These are phyloP conservation scores for Microplitis deprimator DNA, from an alignment of 2,888 invertebrate species.

Conservation along the genomic window DNA sequence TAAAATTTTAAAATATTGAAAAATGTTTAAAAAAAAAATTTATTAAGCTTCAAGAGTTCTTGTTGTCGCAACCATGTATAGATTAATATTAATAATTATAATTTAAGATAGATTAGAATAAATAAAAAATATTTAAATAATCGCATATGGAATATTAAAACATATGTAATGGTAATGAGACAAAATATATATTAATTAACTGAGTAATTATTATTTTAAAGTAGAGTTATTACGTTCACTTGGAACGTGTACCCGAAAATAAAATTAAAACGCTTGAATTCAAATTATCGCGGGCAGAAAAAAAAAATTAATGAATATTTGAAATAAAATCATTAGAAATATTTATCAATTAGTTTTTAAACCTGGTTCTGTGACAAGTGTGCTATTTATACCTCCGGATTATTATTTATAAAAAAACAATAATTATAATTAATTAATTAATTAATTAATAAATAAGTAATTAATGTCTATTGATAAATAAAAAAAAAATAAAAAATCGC, in stretches of 20 bases:
- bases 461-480: conserved; percentile 46
- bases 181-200: conserved; percentile 5
- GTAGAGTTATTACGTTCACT: neutral
- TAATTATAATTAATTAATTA: conserved; percentile 57
- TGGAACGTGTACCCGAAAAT: neutral
- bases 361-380: conserved; percentile 51
- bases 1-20: neutral
- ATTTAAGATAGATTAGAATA: conserved; percentile 37
- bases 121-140: conserved; percentile 38
- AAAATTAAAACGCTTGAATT: neutral
- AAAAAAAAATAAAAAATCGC: neutral
- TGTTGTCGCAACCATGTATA: conserved; percentile 43
- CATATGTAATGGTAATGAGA: neutral
- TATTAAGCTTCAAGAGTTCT: conserved; percentile 28
- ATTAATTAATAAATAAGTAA: conserved; percentile 64
- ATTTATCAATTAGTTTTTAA: neutral
- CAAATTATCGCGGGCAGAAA: conserved; percentile 11
- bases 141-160: conserved; percentile 38
- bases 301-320: too few relatives aligned
- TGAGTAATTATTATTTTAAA: neutral
- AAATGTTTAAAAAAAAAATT: conserved; percentile 7
- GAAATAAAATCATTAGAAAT: conserved; percentile 4
- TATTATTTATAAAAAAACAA: conserved; percentile 49
- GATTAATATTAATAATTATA: conserved; percentile 55
- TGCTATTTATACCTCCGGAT: conserved; percentile 68